Evolutionary conservation across 2,888 invertebrate species (phyloP), one percentile per base, ranked within the genome.

Genomic region (Heterodera filipjevi): DNA sequence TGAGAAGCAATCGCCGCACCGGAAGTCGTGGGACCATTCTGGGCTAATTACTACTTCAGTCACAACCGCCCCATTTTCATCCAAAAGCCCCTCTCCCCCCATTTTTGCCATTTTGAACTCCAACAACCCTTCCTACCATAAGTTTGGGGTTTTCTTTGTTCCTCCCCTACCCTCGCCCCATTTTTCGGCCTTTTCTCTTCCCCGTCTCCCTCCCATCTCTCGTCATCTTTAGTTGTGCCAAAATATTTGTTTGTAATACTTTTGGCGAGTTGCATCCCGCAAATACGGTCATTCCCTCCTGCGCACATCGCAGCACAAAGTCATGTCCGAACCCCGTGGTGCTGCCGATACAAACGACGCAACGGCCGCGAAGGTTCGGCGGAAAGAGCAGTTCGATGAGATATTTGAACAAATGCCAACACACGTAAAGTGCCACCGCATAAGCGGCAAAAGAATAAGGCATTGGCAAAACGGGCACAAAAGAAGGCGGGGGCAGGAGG

Each of bases 211-310:
- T n/a, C n/a, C n/a, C n/a, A n/a, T n/a, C n/a, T n/a, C n/a, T n/a
- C n/a, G n/a, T n/a, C n/a, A n/a, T n/a, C n/a, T n/a, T n/a, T n/a
- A n/a, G n/a, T n/a, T n/a, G n/a, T n/a, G n/a, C n/a, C n/a, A n/a
- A n/a, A n/a, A n/a, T n/a, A n/a, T n/a, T n/a, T n/a, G n/a, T n/a
- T n/a, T n/a, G n/a, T n/a, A n/a, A n/a, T n/a, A 59, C 59, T 12
- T 71, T 77, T 19, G 77, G 77, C 35, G 77, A 77, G 32, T 81
- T 72, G 53, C 84, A 83, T 3, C 75, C 83, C 22, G 83, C 84
- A 39, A 84, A 83, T 16, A 84, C 84, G 10, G 81, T 77, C 79
- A 84, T 83, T 49, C 84, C 84, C 22, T 84, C 77, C 46, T 49
- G 30, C 8, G 76, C 66, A 39, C 84, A 84, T 66, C 81, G 78